Percentiles rank a stretch among this genome's conserved stretches.
phyloP scores from a whole-genome alignment of 2,888 invertebrate genomes.

The Macrophya annulata region DNA sequence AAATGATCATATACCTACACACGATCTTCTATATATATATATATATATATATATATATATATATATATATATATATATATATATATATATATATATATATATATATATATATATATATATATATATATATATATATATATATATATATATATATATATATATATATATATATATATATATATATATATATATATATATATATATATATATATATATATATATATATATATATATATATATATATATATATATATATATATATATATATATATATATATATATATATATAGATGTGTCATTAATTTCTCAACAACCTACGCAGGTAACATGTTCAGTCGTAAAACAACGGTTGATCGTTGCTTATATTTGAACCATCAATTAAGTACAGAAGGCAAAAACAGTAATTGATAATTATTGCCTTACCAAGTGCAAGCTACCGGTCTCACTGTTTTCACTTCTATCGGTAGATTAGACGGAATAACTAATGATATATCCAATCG shows the following conservation, averaged over 20 bases:
- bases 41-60: no score
- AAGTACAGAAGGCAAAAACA: background rate
- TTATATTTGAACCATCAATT: constrained; percentile 28
- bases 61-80: no score
- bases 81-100: no score
- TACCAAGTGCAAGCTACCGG: constrained; percentile 3
- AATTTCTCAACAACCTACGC: constrained; percentile 15
- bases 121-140: no score
- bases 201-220: no score
- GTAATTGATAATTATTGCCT: constrained; percentile 34
- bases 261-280: no score
- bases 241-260: no score
- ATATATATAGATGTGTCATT: no score
- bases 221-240: background rate
- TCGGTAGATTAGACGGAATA: background rate
- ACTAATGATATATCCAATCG: background rate
- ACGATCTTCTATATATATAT: background rate
- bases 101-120: no score
- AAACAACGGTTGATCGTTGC: constrained; percentile 4
- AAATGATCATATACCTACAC: constrained; percentile 1
- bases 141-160: no score
- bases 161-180: no score
- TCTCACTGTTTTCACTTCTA: constrained; percentile 18
- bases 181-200: no score
- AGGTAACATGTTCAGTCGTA: constrained; percentile 15